Evolutionary conservation across 2,113 vertebrate species (phyloP).

Genomic region (Narcine bancroftii): DNA sequence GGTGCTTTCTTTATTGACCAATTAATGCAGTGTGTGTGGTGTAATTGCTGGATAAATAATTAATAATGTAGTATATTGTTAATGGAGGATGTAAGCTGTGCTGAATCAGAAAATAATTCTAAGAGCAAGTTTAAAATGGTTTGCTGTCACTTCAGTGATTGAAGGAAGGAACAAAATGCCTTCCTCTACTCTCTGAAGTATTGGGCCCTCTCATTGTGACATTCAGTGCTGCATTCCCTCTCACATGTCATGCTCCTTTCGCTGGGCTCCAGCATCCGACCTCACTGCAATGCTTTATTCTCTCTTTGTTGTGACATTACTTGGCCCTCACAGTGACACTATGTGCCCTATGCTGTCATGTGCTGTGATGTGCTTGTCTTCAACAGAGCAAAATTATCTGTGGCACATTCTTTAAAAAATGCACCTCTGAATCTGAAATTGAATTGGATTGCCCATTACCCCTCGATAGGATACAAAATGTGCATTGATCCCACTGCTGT

Average conservation of each 20-base stretch:
- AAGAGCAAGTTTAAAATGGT: background rate
- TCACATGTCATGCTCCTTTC: background rate
- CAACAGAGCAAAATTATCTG: background rate
- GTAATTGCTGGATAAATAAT: constrained; percentile 35
- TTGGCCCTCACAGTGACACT: background rate
- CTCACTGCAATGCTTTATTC: background rate
- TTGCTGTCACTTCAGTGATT: background rate
- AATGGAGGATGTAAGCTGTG: background rate
- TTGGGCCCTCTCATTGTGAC: background rate
- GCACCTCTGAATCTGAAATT: background rate
- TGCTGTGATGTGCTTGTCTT: background rate
- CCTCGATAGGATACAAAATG: background rate
- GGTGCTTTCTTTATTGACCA: constrained; percentile 20
- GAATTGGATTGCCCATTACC: background rate
- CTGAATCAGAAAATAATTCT: constrained; percentile 23
- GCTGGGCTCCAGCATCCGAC: background rate
- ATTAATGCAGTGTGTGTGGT: background rate
- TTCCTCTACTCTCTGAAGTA: background rate
- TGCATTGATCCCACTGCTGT: background rate
- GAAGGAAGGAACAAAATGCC: background rate
- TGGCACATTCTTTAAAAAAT: background rate
- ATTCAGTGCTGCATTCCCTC: background rate
- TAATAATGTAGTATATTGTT: constrained; percentile 17
- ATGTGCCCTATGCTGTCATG: background rate
- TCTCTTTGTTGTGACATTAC: background rate